phyloP scores from a whole-genome alignment of 1,140 invertebrate species.

The Drosophila bocki region DNA sequence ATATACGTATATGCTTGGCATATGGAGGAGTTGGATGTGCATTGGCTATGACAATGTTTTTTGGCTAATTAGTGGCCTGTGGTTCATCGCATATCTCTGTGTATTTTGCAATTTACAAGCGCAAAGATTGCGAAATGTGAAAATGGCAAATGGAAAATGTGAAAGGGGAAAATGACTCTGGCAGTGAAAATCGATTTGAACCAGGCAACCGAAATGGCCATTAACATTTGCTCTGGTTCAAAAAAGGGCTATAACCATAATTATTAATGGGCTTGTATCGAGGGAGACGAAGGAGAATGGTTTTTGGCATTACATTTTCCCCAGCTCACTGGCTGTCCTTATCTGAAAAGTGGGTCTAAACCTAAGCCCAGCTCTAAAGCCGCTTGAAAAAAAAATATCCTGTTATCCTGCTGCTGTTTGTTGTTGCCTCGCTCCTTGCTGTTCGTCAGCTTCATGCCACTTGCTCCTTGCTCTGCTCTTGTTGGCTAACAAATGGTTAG shows the following conservation, averaged over 20 bases:
- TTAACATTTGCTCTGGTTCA: conserved; percentile 63
- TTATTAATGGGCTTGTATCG: conserved; percentile 67
- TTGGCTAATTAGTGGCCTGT: conserved; percentile 52
- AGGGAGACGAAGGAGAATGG: background rate
- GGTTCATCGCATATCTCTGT: conserved; percentile 13
- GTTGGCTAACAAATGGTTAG: conserved; percentile 69
- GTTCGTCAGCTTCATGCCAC: conserved; percentile 4
- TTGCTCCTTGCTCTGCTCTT: conserved; percentile 18
- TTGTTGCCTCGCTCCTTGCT: conserved; percentile 3
- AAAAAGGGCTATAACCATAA: conserved; percentile 68
- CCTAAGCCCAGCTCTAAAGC: conserved; percentile 29
- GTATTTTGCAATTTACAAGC: conserved; percentile 32
- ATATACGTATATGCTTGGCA: conserved; percentile 9
- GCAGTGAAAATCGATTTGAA: conserved; percentile 64
- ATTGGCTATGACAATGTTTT: conserved; percentile 46
- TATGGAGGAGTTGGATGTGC: conserved; percentile 17
- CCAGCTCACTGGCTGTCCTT: conserved; percentile 4
- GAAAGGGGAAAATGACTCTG: conserved; percentile 24
- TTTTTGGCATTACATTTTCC: conserved; percentile 19
- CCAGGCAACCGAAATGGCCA: conserved; percentile 62
- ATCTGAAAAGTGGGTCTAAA: conserved; percentile 6
- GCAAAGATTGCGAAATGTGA: conserved; percentile 51
- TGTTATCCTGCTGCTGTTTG: conserved; percentile 6
- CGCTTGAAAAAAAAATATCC: conserved; percentile 2
- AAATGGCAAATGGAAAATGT: conserved; percentile 25